Evolutionary conservation across 2,113 vertebrate genomes (phyloP).

Genomic region (Cyanoramphus novaezelandiae): DNA sequence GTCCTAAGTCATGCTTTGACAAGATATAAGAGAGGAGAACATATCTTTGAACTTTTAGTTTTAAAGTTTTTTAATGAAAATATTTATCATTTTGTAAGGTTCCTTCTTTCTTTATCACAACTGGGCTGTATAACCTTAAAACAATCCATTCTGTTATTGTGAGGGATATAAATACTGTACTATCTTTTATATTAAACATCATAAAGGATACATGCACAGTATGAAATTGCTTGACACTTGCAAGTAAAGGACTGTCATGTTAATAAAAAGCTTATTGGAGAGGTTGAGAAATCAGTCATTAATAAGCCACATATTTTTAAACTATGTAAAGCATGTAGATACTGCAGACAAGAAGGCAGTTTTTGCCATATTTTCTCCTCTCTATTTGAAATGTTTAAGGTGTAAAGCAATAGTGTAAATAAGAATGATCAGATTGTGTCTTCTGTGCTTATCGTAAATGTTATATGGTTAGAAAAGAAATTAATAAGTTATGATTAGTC

Average conservation of each 20-base stretch:
- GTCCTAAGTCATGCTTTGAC: constrained; percentile 96
- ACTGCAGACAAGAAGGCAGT: constrained; percentile 53
- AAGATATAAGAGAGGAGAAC: constrained; percentile 82
- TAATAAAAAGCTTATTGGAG: constrained; percentile 73
- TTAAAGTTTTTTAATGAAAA: constrained; percentile 88
- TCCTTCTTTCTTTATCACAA: constrained; percentile 79
- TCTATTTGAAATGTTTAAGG: not conserved
- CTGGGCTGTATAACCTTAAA: constrained; percentile 74
- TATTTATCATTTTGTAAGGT: constrained; percentile 84
- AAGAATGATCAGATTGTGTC: not conserved
- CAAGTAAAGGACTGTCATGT: constrained; percentile 65
- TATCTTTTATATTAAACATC: constrained; percentile 76
- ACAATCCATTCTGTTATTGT: constrained; percentile 78
- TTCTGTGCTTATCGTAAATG: not conserved
- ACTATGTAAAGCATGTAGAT: constrained; percentile 75
- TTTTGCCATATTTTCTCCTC: constrained; percentile 61
- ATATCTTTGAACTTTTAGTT: constrained; percentile 83
- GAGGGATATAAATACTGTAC: constrained; percentile 77
- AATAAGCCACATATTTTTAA: constrained; percentile 79
- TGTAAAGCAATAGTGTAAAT: constrained; percentile 41
- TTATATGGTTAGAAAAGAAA: not conserved
- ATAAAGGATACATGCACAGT: constrained; percentile 52
- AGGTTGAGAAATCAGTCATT: constrained; percentile 71
- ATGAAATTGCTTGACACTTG: constrained; percentile 49
- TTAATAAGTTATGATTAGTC: not conserved